Conservation (phyloP, 2,113 vertebrate species). For the Rallus limicola region DNA sequence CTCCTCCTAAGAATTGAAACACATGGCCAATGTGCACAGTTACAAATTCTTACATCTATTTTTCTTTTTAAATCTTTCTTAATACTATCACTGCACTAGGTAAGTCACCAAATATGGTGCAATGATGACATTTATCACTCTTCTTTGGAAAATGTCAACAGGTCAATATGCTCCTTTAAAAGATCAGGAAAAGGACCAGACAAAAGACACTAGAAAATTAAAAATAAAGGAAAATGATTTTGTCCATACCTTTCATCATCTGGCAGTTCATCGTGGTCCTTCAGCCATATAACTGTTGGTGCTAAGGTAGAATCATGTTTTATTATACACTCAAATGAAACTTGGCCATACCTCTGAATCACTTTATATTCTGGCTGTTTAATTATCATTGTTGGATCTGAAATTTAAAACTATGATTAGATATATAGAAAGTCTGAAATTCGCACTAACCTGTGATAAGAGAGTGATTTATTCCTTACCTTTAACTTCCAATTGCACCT, state of each 20-base stretch:
- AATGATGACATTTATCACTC: neutral
- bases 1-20: neutral
- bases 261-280: conserved; percentile 86
- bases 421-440: conserved; percentile 7
- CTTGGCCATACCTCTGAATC: conserved; percentile 83
- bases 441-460: neutral
- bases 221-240: conserved; percentile 3
- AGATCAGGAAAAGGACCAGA: neutral
- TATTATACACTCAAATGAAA: conserved; percentile 91
- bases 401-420: conserved; percentile 68
- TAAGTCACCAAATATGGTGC: neutral
- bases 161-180: neutral
- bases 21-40: neutral
- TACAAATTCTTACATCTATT: neutral
- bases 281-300: conserved; percentile 87
- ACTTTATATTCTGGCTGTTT: conserved; percentile 88
- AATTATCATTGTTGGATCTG: conserved; percentile 93
- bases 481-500: conserved; percentile 91
- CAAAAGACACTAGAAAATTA: neutral
- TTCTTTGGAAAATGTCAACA: neutral
- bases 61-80: neutral
- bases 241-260: conserved; percentile 85
- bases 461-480: conserved; percentile 75
- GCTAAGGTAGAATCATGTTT: conserved; percentile 88
- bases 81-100: neutral